Evolutionary conservation across 2,797 vertebrate species (phyloP).

Genomic region (Esox lucius): DNA sequence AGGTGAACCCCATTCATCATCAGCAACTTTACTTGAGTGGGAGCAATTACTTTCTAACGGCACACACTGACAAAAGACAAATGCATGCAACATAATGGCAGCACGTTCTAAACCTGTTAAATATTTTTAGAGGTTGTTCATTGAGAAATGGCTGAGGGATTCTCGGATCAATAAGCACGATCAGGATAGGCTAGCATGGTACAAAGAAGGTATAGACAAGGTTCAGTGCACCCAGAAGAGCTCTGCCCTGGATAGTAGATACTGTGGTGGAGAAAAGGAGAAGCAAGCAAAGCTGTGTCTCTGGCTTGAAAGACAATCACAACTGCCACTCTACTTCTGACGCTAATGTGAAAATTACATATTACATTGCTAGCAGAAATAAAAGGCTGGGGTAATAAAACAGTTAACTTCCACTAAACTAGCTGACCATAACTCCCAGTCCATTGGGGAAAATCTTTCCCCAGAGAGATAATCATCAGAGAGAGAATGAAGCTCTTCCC

Average conservation of each 20-base stretch:
- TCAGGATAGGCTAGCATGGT: not conserved
- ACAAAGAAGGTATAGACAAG: not conserved
- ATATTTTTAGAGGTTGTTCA: not conserved
- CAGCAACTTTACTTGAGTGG: conserved; percentile 12
- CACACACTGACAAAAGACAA: conserved; percentile 29
- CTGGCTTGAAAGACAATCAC: too few relatives aligned
- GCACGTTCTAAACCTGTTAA: conserved; percentile 12
- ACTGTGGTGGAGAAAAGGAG: not conserved
- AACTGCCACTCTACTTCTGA: too few relatives aligned
- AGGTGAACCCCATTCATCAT: conserved; percentile 50
- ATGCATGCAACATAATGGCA: conserved; percentile 20
- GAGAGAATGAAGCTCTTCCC: too few relatives aligned
- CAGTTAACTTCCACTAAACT: too few relatives aligned
- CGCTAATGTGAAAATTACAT: too few relatives aligned
- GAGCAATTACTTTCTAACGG: conserved; percentile 37
- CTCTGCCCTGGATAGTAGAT: not conserved
- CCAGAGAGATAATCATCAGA: too few relatives aligned
- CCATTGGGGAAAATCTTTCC: too few relatives aligned
- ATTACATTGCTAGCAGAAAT: too few relatives aligned
- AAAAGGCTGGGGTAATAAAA: too few relatives aligned
- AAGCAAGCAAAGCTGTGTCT: too few relatives aligned
- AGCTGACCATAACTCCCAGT: too few relatives aligned
- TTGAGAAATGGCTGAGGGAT: not conserved
- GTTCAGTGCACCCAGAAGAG: not conserved
- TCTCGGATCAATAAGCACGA: not conserved